Base-by-base conservation (phyloP, 2,113 vertebrate genomes). In the Neolamprologus caudopunctatus region DNA sequence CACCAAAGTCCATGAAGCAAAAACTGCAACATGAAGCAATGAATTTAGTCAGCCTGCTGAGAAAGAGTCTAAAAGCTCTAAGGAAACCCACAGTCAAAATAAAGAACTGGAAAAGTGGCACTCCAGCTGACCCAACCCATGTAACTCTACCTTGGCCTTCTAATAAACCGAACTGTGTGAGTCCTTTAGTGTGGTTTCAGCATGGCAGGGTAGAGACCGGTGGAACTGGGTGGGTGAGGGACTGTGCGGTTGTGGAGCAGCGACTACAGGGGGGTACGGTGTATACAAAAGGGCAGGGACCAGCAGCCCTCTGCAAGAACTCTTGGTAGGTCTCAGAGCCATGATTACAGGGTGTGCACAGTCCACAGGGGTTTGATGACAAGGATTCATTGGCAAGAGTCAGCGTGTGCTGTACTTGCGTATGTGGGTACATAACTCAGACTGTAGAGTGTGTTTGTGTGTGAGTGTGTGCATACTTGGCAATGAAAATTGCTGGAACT, bases 331-430 rank as follows among this genome's bases (percentile, higher is more conserved):
- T 89, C 88, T 88, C 50, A 5, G 73, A 57, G 86, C 89, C 33
- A 11, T 94, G 93, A 96, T 96, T 95, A 93, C 47, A 93, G 81
- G 89, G 87, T 40, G 91, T 85, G 87, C 66, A 58, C 75, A 35
- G 85, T 40, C 88, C 50, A 61, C n/a, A 7, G 89, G 68, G 89
- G 83, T 81, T 81, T 91, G 91, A 93, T 94, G 86, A 90, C 54
- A 93, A 85, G 86, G 86, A 24, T 53, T 28, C 21, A 7, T 40
- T 86, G 82, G 89, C 58, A 82, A 19, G 19, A 87, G 31, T 50
- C 17, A 78, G 12, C 21, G 3, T 54, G 63, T 78, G 81, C 5
- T 79, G 33, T n/a, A 19, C 35, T 68, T 45, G 87, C 7, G 19
- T 81, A 58, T 71, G 63, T 28, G 84, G 35, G 53, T 10, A 11